phyloP scores from a whole-genome alignment of 2,888 invertebrate species.

The Heteromurus nitidus region DNA sequence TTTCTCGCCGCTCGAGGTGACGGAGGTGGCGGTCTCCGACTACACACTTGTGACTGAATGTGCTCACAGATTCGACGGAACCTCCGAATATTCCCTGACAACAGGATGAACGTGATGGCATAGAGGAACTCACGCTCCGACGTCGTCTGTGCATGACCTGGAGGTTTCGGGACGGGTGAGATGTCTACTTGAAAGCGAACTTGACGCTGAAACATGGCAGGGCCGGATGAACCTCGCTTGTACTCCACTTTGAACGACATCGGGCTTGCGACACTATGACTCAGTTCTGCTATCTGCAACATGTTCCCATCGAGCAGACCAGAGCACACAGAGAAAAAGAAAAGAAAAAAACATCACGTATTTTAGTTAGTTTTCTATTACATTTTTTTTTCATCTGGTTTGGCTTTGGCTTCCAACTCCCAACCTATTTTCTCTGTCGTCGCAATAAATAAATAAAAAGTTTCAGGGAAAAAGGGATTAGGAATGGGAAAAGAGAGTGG shows the following conservation, averaged over 20 bases:
- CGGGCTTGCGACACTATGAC: conserved; percentile 98
- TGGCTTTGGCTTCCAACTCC: no score
- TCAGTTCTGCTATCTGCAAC: conserved; percentile 91
- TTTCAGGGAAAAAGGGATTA: not conserved
- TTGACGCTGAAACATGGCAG: conserved; percentile 97
- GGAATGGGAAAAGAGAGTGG: not conserved
- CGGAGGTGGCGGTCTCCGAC: conserved; percentile 79
- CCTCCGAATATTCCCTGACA: conserved; percentile 95
- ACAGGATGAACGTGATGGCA: conserved; percentile 94
- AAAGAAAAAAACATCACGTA: no score
- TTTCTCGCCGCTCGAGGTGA: conserved; percentile 82
- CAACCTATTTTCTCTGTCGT: no score
- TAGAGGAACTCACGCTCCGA: conserved; percentile 82
- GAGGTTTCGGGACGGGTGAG: conserved; percentile 77
- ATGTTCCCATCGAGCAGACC: no score
- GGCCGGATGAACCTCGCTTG: conserved; percentile 93
- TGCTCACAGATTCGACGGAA: conserved; percentile 97
- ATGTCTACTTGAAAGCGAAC: conserved; percentile 89
- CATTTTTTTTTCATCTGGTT: not conserved
- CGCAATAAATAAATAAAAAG: not conserved
- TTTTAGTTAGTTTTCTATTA: conserved; percentile 27
- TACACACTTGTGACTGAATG: conserved; percentile 89
- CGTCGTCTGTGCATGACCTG: conserved; percentile 78
- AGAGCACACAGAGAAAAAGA: not conserved
- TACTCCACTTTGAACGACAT: conserved; percentile 99